phyloP scores from a whole-genome alignment of 2,888 invertebrate species.

The Apotomis betuletana region DNA sequence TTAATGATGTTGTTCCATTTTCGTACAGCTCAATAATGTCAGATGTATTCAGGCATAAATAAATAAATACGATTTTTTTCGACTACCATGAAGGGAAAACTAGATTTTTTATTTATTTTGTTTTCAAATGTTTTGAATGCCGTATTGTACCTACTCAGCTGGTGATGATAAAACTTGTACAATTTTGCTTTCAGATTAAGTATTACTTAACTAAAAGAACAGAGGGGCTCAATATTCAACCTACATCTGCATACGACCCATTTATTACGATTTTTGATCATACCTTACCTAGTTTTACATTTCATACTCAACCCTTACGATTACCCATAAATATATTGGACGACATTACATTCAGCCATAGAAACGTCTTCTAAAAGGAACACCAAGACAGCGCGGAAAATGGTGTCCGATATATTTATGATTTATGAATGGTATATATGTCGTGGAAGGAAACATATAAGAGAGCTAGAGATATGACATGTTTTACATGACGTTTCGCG shows the following conservation, averaged over 20 bases:
- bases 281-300: conserved; percentile 4
- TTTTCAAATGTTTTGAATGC: no score
- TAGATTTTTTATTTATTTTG: no score
- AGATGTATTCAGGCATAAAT: no score
- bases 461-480: conserved; percentile 24
- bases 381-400: conserved; percentile 2
- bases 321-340: conserved; percentile 14
- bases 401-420: conserved; percentile 32
- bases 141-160: no score
- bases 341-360: conserved; percentile 11
- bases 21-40: no score
- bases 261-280: not conserved
- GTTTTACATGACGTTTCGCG: conserved; percentile 28
- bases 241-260: not conserved
- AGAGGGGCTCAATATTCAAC: not conserved
- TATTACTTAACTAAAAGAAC: no score
- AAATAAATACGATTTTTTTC: no score
- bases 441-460: conserved; percentile 25
- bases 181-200: no score
- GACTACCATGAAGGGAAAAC: no score
- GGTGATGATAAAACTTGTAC: no score
- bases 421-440: conserved; percentile 40
- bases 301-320: conserved; percentile 16
- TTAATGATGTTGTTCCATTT: no score
- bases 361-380: conserved; percentile 17